Evolutionary conservation across 2,888 invertebrate genomes (phyloP), one percentile per base, ranked within the genome.

Genomic region (Zaprionus lineosus): DNA sequence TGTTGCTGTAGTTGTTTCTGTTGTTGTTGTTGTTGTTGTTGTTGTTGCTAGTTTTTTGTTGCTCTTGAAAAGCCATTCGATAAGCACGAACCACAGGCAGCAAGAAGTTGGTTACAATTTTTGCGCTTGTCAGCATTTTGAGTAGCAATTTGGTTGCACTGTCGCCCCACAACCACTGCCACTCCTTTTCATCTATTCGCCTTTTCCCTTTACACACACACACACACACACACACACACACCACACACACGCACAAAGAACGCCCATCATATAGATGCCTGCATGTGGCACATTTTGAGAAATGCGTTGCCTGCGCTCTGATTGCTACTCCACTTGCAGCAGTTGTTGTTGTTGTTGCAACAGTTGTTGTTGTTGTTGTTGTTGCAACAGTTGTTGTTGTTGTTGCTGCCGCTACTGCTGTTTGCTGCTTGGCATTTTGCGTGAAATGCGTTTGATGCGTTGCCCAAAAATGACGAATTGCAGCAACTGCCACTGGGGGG

Each of bases 111-210:
- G 41, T 33, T 41, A 50, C 44, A n/a, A 56, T 48, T 67, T 70
- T 64, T 70, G 60, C 53, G 66, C 72, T 66, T 69, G 68, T 72
- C 73, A 66, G 66, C 67, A 66, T 61, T 72, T 72, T 72, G 68
- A 69, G 73, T 66, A 66, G 68, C 68, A 72, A 72, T 69, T 69
- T 72, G 50, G 67, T 40, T 33, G 19, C 15, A 9, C 40, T 44
- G 33, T 19, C 19, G 47, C 4, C 28, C 16, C 34, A 12, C 11
- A 11, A 6, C 14, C 29, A 7, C 12, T 41, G 29, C 29, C 60
- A 58, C 46, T 12, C 43, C n/a, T n/a, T n/a, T n/a, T n/a, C n/a
- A n/a, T n/a, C n/a, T n/a, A n/a, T n/a, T n/a, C n/a, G n/a, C n/a
- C n/a, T n/a, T n/a, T n/a, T n/a, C n/a, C 28, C 46, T 9, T 2